Conservation (phyloP, 2,113 vertebrate species). For the Chaetura pelagica region DNA sequence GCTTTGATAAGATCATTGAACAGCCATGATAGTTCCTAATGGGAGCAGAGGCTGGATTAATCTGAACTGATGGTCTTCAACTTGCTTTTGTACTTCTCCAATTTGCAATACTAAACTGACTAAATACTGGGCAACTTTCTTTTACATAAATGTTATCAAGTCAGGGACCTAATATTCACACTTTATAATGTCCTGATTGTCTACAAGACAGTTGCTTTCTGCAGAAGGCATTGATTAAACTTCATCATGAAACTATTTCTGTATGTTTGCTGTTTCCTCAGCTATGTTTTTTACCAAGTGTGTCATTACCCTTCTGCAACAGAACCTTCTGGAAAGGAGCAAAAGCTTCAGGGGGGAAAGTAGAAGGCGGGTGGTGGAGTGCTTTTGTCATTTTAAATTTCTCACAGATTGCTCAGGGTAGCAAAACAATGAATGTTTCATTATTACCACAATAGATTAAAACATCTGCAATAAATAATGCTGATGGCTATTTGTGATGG, state of each 20-base stretch:
- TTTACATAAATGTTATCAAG: not conserved
- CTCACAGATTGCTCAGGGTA: slow-evolving; percentile 69
- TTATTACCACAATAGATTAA: slow-evolving; percentile 72
- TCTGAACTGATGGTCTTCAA: not conserved
- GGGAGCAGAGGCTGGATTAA: not conserved
- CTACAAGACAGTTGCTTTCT: not conserved
- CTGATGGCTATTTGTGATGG: slow-evolving; percentile 75
- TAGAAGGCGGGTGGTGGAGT: not conserved
- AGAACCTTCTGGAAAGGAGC: slow-evolving; percentile 57
- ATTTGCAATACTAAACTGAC: not conserved
- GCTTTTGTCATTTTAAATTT: slow-evolving; percentile 69
- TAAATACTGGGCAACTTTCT: not conserved
- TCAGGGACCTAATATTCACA: not conserved
- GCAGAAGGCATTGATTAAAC: slow-evolving; percentile 16
- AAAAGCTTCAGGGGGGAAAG: not conserved
- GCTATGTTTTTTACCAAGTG: not conserved
- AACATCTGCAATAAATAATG: slow-evolving; percentile 75
- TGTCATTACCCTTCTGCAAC: not conserved
- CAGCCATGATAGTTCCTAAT: not conserved
- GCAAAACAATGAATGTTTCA: slow-evolving; percentile 72
- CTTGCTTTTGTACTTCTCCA: not conserved
- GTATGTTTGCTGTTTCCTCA: slow-evolving; percentile 25
- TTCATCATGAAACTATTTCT: slow-evolving; percentile 41
- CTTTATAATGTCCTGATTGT: not conserved
- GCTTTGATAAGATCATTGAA: not conserved